Evolutionary conservation across 92 coral and sea anemone genomes (phyloP), one percentile per base, ranked within the genome.

Genomic region (Desmophyllum pertusum): DNA sequence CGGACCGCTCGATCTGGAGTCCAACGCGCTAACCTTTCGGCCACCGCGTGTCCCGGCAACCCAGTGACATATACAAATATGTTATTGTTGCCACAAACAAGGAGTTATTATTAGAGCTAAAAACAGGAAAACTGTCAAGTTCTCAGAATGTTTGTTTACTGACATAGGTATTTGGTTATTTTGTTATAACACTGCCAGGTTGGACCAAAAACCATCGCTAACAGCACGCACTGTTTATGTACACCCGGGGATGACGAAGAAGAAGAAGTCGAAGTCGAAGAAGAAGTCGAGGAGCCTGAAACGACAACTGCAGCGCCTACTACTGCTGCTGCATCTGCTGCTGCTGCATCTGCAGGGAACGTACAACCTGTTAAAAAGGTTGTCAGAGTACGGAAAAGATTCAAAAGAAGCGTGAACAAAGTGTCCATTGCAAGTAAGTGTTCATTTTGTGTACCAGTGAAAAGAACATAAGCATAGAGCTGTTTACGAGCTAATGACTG

Each of bases 191-290:
- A 53, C n/a, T n/a, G n/a, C 37, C 73, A 96, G 98, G 98, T 96
- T 86, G 98, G 98, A 57, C 81, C 89, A 39, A 92, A 90, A 67
- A 96, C 98, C 6, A 46, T 93, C 37, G 91, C 88, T 7, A 90
- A 90, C 81, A 78, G 83, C 53, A 96, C 98, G 0, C 98, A 96
- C 83, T 96, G 98, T 68, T 75, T 94, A 37, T 96, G 98, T 71
- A 87, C 65, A 83, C 98, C 98, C 4, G 96, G 98, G 1, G 76
- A 74, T 43, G 97, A 87, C 45, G 98, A 91, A 33, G 97, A 91
- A n/a, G 98, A 84, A 35, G 98, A 91, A 36, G 94, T 85, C 35
- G 98, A 91, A 36, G 94, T 85, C 35, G 77, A 57, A 39, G 88
- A 73, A 23, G 87, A 85, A 39, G 81, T 61, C 13, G 94, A 86